Conservation (phyloP, 2,113 vertebrate species). For the Macquaria australasica region DNA sequence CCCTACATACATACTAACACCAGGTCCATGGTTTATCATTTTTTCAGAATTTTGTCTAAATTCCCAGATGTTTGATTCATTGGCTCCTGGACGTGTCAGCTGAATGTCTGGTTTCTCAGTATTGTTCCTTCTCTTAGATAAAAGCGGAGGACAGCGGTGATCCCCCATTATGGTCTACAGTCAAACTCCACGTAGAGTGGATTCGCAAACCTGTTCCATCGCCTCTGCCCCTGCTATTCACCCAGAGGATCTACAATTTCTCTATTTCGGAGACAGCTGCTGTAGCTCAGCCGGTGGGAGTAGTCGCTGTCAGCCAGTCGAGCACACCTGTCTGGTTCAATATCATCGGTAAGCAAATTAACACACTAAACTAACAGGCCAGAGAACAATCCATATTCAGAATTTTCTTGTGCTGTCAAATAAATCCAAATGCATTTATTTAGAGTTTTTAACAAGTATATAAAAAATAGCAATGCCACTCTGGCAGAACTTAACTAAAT, state of each 20-base stretch:
- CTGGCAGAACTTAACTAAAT: neutral
- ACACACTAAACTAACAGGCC: neutral
- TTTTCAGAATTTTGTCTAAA: neutral
- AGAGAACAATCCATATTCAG: neutral
- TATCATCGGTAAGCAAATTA: slow-evolving; percentile 89
- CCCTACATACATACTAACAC: slow-evolving; percentile 11
- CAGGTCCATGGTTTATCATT: neutral
- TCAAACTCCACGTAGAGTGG: slow-evolving; percentile 94
- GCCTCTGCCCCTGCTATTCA: slow-evolving; percentile 87
- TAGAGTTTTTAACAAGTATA: neutral
- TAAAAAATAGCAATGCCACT: neutral
- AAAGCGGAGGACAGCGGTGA: slow-evolving; percentile 94
- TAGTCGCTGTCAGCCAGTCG: slow-evolving; percentile 91
- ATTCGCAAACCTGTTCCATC: slow-evolving; percentile 91
- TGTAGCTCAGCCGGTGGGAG: slow-evolving; percentile 94
- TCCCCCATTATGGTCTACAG: slow-evolving; percentile 92
- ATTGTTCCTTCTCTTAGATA: slow-evolving; percentile 83
- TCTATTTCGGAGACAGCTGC: slow-evolving; percentile 90
- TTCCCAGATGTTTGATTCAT: neutral
- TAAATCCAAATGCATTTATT: neutral
- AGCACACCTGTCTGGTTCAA: slow-evolving; percentile 95
- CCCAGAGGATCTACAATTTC: slow-evolving; percentile 94
- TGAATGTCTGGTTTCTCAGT: slow-evolving; percentile 9
- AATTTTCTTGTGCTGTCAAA: neutral
- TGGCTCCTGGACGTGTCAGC: slow-evolving; percentile 2